These are phyloP conservation scores for Acanthopleura granulata DNA, from an alignment of 2,888 invertebrate genomes.

Conservation along the genomic window DNA sequence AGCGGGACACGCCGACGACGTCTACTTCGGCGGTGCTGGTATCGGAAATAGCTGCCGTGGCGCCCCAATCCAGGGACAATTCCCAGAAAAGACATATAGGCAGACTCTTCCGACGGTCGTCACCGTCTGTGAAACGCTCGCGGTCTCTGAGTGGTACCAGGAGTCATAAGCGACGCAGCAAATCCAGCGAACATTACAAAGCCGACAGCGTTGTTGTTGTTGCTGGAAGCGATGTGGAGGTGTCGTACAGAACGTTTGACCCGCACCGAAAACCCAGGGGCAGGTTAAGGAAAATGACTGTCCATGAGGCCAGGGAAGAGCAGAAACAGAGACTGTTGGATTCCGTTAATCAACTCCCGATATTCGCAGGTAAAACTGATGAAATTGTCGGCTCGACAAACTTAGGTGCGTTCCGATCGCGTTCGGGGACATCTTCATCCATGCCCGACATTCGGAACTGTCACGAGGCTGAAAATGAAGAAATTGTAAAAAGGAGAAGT, in stretches of 20 bases:
- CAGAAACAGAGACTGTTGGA: background rate
- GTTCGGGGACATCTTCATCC: conserved; percentile 3
- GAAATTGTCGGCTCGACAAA: background rate
- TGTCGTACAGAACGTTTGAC: conserved; percentile 1
- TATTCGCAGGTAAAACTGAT: background rate
- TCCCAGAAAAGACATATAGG: background rate
- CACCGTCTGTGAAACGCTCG: background rate
- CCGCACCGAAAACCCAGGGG: conserved; percentile 3
- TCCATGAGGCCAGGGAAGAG: conserved; percentile 13
- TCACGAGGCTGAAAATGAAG: background rate
- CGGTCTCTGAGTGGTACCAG: background rate
- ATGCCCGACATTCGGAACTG: background rate
- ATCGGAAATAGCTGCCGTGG: background rate
- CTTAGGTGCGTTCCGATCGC: background rate
- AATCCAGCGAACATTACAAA: background rate
- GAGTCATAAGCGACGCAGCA: background rate
- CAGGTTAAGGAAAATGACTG: conserved; percentile 20
- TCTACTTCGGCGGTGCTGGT: background rate
- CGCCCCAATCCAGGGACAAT: background rate
- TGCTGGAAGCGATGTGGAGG: background rate
- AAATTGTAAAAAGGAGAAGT: background rate
- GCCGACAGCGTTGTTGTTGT: background rate
- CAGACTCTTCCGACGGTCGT: background rate
- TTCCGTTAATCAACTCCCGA: background rate
- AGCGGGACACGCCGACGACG: background rate